phyloP scores from a whole-genome alignment of 2,113 vertebrate species.

The Hippocampus comes region DNA sequence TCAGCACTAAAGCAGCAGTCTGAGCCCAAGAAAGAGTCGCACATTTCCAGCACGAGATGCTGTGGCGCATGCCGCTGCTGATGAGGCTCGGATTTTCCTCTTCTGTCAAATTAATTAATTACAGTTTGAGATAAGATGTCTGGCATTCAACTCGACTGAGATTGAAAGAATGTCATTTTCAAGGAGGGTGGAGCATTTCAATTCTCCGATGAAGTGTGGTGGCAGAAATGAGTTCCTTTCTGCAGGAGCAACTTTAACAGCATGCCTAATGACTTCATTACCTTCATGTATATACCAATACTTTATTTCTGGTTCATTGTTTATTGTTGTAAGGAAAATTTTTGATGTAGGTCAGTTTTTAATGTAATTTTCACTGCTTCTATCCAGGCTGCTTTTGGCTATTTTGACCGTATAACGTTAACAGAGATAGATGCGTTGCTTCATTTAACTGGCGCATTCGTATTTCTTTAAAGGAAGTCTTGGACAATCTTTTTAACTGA shows the following conservation, averaged over 20 bases:
- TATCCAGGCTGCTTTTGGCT: not conserved
- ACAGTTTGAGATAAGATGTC: constrained; percentile 12
- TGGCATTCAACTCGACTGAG: not conserved
- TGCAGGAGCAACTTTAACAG: not conserved
- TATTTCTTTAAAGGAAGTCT: not conserved
- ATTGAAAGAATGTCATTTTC: constrained; percentile 1
- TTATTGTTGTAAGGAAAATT: not conserved
- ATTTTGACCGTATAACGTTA: constrained; percentile 5
- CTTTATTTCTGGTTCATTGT: not conserved
- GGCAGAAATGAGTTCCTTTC: not conserved
- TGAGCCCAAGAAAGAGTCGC: constrained; percentile 11
- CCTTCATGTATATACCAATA: not conserved
- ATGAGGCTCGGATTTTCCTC: constrained; percentile 18
- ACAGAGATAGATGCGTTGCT: constrained; percentile 9
- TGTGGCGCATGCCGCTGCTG: not conserved
- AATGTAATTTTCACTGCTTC: not conserved
- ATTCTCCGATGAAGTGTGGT: not conserved
- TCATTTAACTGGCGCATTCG: not conserved
- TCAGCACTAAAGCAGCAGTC: constrained; percentile 20
- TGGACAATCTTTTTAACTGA: not conserved
- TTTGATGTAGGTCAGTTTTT: not conserved
- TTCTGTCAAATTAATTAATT: constrained; percentile 25
- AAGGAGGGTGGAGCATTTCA: not conserved
- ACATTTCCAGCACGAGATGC: constrained; percentile 14
- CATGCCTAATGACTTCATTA: not conserved